Percentiles rank a stretch among this genome's conserved stretches.
These are phyloP conservation scores for Meloidogyne hapla DNA, from an alignment of 1,140 invertebrate genomes.

Conservation along the genomic window DNA sequence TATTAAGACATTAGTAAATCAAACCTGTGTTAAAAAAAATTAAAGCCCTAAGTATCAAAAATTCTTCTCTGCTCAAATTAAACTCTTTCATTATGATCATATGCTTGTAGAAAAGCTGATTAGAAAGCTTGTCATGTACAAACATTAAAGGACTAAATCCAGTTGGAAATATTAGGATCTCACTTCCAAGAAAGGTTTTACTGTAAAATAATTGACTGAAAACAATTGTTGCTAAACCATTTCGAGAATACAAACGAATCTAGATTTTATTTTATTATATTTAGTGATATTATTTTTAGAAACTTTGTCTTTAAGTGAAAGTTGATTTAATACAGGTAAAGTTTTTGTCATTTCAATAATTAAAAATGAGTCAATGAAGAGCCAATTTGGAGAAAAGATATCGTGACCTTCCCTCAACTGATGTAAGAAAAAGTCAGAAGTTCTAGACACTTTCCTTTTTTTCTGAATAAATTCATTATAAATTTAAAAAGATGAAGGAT, in stretches of 20 bases:
- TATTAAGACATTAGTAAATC: neutral
- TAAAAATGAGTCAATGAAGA: slow-evolving; percentile 3
- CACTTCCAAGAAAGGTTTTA: neutral
- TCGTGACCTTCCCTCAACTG: neutral
- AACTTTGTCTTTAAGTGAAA: slow-evolving; percentile 12
- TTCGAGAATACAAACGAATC: neutral
- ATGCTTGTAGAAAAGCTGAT: neutral
- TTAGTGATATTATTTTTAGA: neutral
- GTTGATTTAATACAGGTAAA: neutral
- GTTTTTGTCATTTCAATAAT: slow-evolving; percentile 11
- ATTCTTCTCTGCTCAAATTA: slow-evolving; percentile 13
- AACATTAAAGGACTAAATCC: slow-evolving; percentile 4
- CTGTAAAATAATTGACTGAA: slow-evolving; percentile 19
- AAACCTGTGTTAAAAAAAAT: slow-evolving; percentile 14
- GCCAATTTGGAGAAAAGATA: neutral
- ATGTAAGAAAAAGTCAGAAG: neutral
- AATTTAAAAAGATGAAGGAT: neutral
- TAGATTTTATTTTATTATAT: neutral
- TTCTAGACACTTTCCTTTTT: neutral
- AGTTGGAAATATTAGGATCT: neutral
- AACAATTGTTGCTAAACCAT: neutral
- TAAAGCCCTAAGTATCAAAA: neutral
- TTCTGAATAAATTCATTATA: neutral
- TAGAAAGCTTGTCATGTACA: neutral
- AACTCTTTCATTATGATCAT: neutral